phyloP scores from a whole-genome alignment of 1,140 invertebrate genomes.

The Periplaneta americana region DNA sequence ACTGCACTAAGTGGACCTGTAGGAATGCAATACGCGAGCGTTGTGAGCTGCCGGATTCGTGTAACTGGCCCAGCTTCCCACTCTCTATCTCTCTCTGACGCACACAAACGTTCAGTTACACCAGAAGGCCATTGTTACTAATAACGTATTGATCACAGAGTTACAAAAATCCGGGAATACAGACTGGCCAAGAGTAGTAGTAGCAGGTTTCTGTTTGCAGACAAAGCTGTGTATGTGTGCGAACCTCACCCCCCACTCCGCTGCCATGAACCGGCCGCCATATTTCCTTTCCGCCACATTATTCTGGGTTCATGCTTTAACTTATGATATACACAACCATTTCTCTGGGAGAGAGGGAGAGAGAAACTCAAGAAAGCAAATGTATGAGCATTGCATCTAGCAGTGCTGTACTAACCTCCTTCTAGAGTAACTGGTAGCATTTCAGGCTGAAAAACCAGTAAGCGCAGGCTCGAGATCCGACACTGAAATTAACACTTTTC shows the following conservation, averaged over 20 bases:
- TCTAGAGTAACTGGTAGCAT: too few species aligned
- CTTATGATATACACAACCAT: not conserved
- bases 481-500: too few species aligned
- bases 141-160: not conserved
- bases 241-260: not conserved
- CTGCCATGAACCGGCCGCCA: not conserved
- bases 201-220: not conserved
- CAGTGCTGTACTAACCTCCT: too few species aligned
- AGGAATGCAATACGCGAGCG: too few species aligned
- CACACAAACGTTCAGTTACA: not conserved
- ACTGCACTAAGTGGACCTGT: too few species aligned
- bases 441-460: too few species aligned
- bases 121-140: not conserved
- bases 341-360: not conserved
- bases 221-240: too few species aligned
- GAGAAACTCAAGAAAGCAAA: not conserved
- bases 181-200: not conserved
- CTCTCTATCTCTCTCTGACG: too few species aligned
- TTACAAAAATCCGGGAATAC: not conserved
- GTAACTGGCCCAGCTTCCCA: too few species aligned
- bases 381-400: not conserved
- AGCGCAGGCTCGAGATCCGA: too few species aligned
- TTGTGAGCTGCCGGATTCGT: too few species aligned
- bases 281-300: not conserved
- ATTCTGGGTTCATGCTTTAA: not conserved